Evolutionary conservation across 2,797 vertebrate genomes (phyloP).

Genomic region (Pseudopleuronectes americanus): DNA sequence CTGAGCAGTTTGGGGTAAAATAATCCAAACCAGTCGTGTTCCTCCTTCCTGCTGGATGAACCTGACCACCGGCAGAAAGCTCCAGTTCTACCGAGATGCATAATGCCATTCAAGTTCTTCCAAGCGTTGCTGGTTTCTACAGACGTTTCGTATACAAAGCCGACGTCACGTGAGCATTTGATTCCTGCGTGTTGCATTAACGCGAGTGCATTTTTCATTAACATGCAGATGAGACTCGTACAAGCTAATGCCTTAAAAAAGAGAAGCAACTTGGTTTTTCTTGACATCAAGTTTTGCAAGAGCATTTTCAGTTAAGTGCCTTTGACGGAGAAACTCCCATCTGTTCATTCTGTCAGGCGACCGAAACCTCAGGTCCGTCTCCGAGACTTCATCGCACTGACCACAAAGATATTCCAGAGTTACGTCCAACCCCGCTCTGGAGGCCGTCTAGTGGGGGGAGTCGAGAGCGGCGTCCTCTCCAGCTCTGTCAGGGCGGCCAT

Average conservation of each 20-base stretch:
- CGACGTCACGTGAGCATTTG: conserved; percentile 35
- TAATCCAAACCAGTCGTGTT: neutral
- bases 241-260: conserved; percentile 72
- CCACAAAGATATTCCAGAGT: neutral
- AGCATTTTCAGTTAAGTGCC: conserved; percentile 68
- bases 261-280: conserved; percentile 40
- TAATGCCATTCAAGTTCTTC: conserved; percentile 4
- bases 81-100: neutral
- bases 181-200: conserved; percentile 33
- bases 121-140: conserved; percentile 32
- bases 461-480: conserved; percentile 17
- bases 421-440: conserved; percentile 16
- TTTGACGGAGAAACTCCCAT: conserved; percentile 38
- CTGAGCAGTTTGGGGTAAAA: conserved; percentile 6
- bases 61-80: too few species aligned
- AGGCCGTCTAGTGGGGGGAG: conserved; percentile 4
- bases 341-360: neutral
- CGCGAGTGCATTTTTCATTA: conserved; percentile 49
- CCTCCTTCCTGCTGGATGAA: neutral
- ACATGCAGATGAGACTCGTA: conserved; percentile 67
- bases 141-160: conserved; percentile 38
- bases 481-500: conserved; percentile 4
- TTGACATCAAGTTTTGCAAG: conserved; percentile 58
- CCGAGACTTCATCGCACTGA: neutral
- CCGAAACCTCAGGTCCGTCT: conserved; percentile 4